phyloP scores from a whole-genome alignment of 1,140 invertebrate genomes.

The Bathynomus jamesi region DNA sequence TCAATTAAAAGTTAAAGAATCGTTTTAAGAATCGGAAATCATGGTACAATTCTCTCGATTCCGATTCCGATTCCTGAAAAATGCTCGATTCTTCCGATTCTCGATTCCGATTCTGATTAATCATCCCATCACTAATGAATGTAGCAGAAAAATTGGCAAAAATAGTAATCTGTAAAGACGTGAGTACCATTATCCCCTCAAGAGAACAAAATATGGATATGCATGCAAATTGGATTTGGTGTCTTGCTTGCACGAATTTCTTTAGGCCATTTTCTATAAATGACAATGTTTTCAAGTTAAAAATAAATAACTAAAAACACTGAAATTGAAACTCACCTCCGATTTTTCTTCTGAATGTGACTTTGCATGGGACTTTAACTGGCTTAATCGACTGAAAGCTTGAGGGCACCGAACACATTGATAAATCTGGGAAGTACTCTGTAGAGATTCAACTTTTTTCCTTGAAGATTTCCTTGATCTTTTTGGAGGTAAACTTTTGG shows the following conservation, averaged over 20 bases:
- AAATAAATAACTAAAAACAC: not conserved
- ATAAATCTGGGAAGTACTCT: not conserved
- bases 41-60: too few species aligned
- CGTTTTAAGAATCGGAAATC: too few species aligned
- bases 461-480: not conserved
- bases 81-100: too few species aligned
- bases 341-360: not conserved
- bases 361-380: not conserved
- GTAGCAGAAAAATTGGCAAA: too few species aligned
- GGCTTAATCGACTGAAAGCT: not conserved
- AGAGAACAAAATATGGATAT: not conserved
- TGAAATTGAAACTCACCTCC: not conserved
- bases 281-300: not conserved
- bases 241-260: not conserved
- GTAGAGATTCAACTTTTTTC: not conserved
- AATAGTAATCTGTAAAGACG: too few species aligned
- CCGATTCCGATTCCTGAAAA: too few species aligned
- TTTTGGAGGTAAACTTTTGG: too few species aligned
- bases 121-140: too few species aligned
- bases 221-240: not conserved
- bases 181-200: too few species aligned
- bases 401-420: not conserved
- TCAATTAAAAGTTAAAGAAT: too few species aligned
- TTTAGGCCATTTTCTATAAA: not conserved
- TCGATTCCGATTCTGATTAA: too few species aligned